Conservation (phyloP, 1,140 invertebrate genomes). For the Drosophila sproati region DNA sequence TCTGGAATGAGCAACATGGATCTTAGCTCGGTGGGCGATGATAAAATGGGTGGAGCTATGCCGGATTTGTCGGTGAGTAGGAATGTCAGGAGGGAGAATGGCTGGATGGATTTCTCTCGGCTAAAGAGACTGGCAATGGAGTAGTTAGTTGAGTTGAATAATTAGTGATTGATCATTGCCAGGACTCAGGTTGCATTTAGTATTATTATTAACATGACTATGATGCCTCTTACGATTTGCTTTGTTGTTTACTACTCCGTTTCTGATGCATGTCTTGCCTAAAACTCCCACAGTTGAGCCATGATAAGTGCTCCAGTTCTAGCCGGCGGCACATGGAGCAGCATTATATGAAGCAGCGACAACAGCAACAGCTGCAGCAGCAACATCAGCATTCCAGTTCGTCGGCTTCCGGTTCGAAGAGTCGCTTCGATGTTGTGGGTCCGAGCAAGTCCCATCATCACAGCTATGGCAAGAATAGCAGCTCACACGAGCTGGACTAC, state of each 20-base stretch:
- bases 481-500: slow-evolving; percentile 69
- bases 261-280: slow-evolving; percentile 56
- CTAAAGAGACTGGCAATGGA: not conserved
- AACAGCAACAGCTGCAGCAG: slow-evolving; percentile 41
- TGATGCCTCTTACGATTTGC: slow-evolving; percentile 22
- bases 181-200: not conserved
- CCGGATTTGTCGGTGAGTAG: slow-evolving; percentile 78
- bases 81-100: too few species aligned
- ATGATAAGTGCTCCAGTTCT: slow-evolving; percentile 71
- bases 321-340: slow-evolving; percentile 72
- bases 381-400: slow-evolving; percentile 38
- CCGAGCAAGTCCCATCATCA: slow-evolving; percentile 69
- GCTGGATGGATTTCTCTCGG: not conserved
- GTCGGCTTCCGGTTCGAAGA: slow-evolving; percentile 38
- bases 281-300: slow-evolving; percentile 54
- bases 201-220: not conserved
- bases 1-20: slow-evolving; percentile 70
- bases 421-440: slow-evolving; percentile 32
- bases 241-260: slow-evolving; percentile 17
- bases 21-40: slow-evolving; percentile 57
- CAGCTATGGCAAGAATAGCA: slow-evolving; percentile 68
- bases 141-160: too few species aligned
- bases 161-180: not conserved
- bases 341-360: slow-evolving; percentile 86
- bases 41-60: slow-evolving; percentile 71